phyloP scores from a whole-genome alignment of 2,797 vertebrate species.

The Typhlichthys eigenmanni region DNA sequence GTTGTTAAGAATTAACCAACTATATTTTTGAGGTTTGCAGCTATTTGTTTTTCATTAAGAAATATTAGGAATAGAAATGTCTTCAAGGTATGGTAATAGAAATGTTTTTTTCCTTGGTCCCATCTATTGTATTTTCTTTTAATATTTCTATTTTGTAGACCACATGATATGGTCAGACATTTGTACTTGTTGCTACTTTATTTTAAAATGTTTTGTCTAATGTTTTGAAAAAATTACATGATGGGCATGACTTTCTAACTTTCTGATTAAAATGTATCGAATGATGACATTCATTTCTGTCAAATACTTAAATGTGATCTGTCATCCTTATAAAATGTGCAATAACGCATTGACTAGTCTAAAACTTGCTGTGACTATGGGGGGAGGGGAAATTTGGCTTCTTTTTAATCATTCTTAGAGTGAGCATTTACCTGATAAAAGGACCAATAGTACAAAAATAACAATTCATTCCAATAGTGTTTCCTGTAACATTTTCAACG shows the following conservation, averaged over 20 bases:
- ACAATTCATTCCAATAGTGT: no score
- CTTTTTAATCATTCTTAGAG: no score
- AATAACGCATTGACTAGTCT: neutral
- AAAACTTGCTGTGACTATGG: neutral
- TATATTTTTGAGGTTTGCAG: slow-evolving; percentile 17
- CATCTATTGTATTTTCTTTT: slow-evolving; percentile 2
- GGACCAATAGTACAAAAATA: no score
- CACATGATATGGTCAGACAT: no score
- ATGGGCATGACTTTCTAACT: neutral
- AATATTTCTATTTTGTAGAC: neutral
- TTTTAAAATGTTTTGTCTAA: neutral
- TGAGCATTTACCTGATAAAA: no score
- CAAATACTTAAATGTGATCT: neutral
- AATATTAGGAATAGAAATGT: slow-evolving; percentile 44
- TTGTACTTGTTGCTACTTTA: no score
- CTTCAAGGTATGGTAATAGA: slow-evolving; percentile 13
- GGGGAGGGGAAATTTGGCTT: no score
- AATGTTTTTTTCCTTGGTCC: neutral
- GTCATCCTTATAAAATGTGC: neutral
- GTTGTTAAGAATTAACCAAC: slow-evolving; percentile 6
- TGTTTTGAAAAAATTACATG: neutral
- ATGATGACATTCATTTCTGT: neutral
- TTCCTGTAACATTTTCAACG: no score
- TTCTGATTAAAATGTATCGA: neutral
- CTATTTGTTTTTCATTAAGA: neutral